Conservation (phyloP, 2,888 invertebrate species). For the Lomographa bimaculata region DNA sequence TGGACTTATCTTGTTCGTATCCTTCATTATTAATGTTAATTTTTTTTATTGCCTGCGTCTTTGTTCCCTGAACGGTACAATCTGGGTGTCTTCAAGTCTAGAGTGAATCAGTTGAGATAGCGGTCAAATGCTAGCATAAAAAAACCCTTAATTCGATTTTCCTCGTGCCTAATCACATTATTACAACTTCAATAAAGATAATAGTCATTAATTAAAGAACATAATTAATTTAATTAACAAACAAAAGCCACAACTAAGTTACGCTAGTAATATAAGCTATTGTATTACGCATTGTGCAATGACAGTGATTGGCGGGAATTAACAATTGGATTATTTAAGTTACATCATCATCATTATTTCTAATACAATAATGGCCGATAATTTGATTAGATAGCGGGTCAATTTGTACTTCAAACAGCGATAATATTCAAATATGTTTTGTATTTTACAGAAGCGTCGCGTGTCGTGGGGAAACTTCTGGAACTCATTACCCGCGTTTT, state of each 20-base stretch:
- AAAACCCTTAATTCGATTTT: too few relatives aligned
- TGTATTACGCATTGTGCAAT: constrained; percentile 16
- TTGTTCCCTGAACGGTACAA: too few relatives aligned
- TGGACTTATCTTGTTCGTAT: too few relatives aligned
- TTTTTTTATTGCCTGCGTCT: too few relatives aligned
- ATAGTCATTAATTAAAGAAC: too few relatives aligned
- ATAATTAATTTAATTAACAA: constrained; percentile 13
- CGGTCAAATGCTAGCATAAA: too few relatives aligned
- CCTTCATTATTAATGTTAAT: too few relatives aligned
- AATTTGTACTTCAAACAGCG: constrained; percentile 6
- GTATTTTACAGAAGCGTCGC: constrained; percentile 6
- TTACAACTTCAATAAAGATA: not conserved
- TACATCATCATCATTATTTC: constrained; percentile 22
- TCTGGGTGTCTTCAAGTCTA: too few relatives aligned
- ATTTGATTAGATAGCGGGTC: constrained; percentile 15
- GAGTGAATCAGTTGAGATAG: too few relatives aligned
- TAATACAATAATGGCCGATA: constrained; percentile 22
- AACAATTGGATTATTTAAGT: constrained; percentile 19
- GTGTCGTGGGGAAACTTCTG: too few relatives aligned
- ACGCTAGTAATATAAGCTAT: constrained; percentile 12
- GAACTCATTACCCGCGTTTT: too few relatives aligned
- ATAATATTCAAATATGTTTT: constrained; percentile 8
- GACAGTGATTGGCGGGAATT: constrained; percentile 8
- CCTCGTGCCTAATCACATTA: constrained; percentile 13
- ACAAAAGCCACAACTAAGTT: constrained; percentile 13